Conservation (phyloP, 2,113 vertebrate species). For the Gracilinanus agilis region DNA sequence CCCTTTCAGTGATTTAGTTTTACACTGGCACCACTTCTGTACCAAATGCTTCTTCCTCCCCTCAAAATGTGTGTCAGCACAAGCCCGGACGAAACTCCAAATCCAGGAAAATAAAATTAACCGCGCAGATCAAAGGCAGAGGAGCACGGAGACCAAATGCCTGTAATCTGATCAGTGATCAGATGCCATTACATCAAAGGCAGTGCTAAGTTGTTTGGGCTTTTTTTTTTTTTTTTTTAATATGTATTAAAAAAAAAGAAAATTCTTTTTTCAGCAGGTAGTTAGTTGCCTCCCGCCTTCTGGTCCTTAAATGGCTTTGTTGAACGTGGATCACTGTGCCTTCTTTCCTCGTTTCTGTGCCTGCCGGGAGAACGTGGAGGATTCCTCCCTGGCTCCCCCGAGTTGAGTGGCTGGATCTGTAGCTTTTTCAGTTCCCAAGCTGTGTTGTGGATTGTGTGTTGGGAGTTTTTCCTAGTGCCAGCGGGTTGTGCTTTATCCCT, state of each 20-base stretch:
- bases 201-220: conserved; percentile 71
- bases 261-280: conserved; percentile 82
- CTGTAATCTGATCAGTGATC: conserved; percentile 95
- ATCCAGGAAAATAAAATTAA: conserved; percentile 89
- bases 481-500: conserved; percentile 88
- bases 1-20: conserved; percentile 76
- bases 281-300: conserved; percentile 72
- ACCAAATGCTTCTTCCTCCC: conserved; percentile 79
- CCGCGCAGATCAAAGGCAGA: conserved; percentile 93
- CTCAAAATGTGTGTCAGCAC: conserved; percentile 84
- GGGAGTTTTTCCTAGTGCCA: conserved; percentile 86
- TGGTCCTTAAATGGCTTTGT: conserved; percentile 74
- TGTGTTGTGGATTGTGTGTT: conserved; percentile 83
- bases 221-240: conserved; percentile 2
- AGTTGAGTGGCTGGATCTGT: conserved; percentile 80
- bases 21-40: conserved; percentile 77
- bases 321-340: conserved; percentile 65
- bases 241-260: conserved; percentile 62
- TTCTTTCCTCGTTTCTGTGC: conserved; percentile 42
- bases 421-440: conserved; percentile 83
- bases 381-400: conserved; percentile 62
- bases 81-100: conserved; percentile 87
- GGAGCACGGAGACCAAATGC: conserved; percentile 87
- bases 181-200: conserved; percentile 91
- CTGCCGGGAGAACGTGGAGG: conserved; percentile 58